These are phyloP conservation scores for Synchiropus splendidus DNA, from an alignment of 2,113 vertebrate species.

Conservation along the genomic window DNA sequence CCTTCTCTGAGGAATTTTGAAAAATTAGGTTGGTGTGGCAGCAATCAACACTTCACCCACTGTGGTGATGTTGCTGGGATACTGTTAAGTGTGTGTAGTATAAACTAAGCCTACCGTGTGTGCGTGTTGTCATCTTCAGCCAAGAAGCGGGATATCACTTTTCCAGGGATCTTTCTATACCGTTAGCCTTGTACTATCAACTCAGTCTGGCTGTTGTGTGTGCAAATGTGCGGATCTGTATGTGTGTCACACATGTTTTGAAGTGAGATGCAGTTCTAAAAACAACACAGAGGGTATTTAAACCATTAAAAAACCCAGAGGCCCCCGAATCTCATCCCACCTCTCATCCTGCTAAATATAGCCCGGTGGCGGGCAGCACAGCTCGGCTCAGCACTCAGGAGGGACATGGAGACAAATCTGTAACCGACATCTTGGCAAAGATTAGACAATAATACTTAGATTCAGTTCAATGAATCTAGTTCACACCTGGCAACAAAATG, in stretches of 20 bases:
- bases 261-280: slow-evolving; percentile 26
- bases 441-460: too few relatives aligned
- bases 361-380: slow-evolving; percentile 10
- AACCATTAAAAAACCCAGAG: slow-evolving; percentile 18
- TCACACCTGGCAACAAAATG: slow-evolving; percentile 15
- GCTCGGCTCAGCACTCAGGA: too few relatives aligned
- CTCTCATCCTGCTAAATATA: slow-evolving; percentile 36
- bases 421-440: background rate
- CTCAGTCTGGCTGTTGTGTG: slow-evolving; percentile 1
- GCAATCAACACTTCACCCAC: slow-evolving; percentile 6
- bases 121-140: background rate
- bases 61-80: slow-evolving; percentile 1
- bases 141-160: slow-evolving; percentile 6
- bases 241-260: background rate
- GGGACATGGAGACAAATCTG: slow-evolving; percentile 9
- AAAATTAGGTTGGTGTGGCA: too few relatives aligned
- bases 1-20: too few relatives aligned
- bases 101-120: slow-evolving; percentile 10
- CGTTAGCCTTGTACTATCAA: slow-evolving; percentile 8
- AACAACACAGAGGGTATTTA: slow-evolving; percentile 30
- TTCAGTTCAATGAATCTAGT: slow-evolving; percentile 3
- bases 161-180: slow-evolving; percentile 11
- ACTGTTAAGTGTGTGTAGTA: slow-evolving; percentile 10
- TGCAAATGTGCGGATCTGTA: background rate
- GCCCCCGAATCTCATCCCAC: slow-evolving; percentile 25